Evolutionary conservation across 2,113 vertebrate genomes (phyloP), one percentile per base, ranked within the genome.

Genomic region (Cololabis saira): DNA sequence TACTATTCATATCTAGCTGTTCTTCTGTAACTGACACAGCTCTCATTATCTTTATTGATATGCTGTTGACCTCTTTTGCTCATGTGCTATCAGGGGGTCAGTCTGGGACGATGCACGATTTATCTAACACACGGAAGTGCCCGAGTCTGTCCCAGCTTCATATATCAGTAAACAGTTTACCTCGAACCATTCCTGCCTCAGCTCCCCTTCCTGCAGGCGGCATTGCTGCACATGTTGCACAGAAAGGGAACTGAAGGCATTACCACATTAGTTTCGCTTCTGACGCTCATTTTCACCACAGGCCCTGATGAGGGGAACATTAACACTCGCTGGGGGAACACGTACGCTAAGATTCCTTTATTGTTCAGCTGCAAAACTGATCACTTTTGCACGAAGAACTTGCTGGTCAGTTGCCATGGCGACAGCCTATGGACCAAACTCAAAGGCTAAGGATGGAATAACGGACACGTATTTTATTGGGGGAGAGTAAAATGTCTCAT

Each of bases 41-140:
- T 24, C 65, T 74, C 5, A 5, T 27, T 77, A 82, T 89, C 83
- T 87, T 71, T 68, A 84, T 67, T 76, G 76, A 74, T 52, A 53
- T 60, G 67, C 30, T 66, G 66, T 74, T 59, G 72, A 68, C 78
- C 70, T 33, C 21, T 3, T 65, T 70, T 42, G 4, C 16, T 44
- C 15, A 14, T 18, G 58, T 13, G 0, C 45, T 51, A 67, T 82
- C 63, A 56, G 48, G 61, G 59, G 76, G 21, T 73, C 71, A 5
- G 71, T 75, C 24, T 60, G 47, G n/a, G 60, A 17, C 2, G 45
- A n/a, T 15, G 22, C 7, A 3, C 40, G 30, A 41, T 47, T 52
- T 57, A 55, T 61, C 27, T 18, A 18, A 45, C 41, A 40, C 13
- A 16, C n/a, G 62, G 69, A 69, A 4, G n/a, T 5, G 7, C 16